Evolutionary conservation across 2,113 vertebrate genomes (phyloP).

Genomic region (Tenrec ecaudatus): DNA sequence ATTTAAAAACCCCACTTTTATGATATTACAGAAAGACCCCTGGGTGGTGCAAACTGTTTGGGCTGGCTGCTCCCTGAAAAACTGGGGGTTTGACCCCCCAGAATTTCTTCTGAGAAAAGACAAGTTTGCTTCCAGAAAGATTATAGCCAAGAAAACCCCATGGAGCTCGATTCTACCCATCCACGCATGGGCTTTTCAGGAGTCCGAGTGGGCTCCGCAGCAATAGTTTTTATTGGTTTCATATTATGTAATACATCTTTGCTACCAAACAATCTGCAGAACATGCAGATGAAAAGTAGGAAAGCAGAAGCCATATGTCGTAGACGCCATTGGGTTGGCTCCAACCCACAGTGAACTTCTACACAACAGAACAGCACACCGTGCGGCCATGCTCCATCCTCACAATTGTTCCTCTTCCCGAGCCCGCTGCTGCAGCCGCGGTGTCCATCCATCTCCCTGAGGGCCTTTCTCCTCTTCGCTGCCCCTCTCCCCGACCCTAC

Average conservation of each 20-base stretch:
- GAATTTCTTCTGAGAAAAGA: neutral
- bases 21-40: neutral
- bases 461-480: too few species aligned
- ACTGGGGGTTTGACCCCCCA: neutral
- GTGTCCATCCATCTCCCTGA: too few species aligned
- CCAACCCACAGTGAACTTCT: too few species aligned
- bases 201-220: neutral
- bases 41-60: neutral
- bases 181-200: neutral
- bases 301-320: neutral
- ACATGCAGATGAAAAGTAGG: neutral
- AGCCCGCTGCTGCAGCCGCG: too few species aligned
- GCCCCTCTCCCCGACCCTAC: too few species aligned
- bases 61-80: neutral
- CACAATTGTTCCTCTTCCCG: too few species aligned
- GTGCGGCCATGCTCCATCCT: too few species aligned
- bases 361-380: too few species aligned
- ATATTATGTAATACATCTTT: neutral
- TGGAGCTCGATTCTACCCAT: neutral
- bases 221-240: neutral
- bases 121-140: neutral
- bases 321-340: too few species aligned
- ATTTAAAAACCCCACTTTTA: neutral
- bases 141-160: neutral
- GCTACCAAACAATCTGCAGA: constrained; percentile 1